Evolutionary conservation across 1,140 invertebrate species (phyloP).

Genomic region (Diprion similis): DNA sequence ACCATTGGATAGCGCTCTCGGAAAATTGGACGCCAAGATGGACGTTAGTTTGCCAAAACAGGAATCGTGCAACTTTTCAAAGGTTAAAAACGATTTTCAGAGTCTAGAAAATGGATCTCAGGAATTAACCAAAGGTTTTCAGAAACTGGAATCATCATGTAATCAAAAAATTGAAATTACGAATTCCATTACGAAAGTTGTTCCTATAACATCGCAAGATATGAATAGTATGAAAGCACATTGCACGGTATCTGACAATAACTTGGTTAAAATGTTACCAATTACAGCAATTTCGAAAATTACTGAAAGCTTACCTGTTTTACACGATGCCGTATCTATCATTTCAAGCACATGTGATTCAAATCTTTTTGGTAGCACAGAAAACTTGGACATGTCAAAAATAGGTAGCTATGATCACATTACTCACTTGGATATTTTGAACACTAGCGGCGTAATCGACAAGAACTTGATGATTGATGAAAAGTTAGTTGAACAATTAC

Average conservation of each 20-base stretch:
- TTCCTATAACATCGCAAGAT: constrained; percentile 11
- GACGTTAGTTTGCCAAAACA: constrained; percentile 33
- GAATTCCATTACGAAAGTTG: constrained; percentile 34
- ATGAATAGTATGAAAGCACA: neutral
- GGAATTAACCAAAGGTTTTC: constrained; percentile 44
- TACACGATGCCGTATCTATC: constrained; percentile 36
- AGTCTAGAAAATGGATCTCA: constrained; percentile 31
- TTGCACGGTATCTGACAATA: constrained; percentile 18
- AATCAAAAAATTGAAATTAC: neutral
- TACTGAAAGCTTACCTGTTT: constrained; percentile 32
- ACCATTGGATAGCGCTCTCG: constrained; percentile 45
- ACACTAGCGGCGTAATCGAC: constrained; percentile 51
- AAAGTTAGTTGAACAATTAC: constrained; percentile 53
- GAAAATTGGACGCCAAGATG: constrained; percentile 41
- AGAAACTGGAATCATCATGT: constrained; percentile 31
- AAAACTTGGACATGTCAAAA: constrained; percentile 50
- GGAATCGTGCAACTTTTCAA: constrained; percentile 29
- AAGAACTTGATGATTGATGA: constrained; percentile 56
- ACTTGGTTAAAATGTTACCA: constrained; percentile 29
- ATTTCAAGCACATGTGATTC: constrained; percentile 37
- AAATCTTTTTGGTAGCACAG: constrained; percentile 50
- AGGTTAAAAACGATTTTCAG: constrained; percentile 34
- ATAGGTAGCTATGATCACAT: constrained; percentile 53
- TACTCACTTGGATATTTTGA: constrained; percentile 51
- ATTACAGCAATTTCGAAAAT: constrained; percentile 31